Base-by-base conservation (phyloP, 2,888 invertebrate genomes). In the Spilosoma lubricipeda region DNA sequence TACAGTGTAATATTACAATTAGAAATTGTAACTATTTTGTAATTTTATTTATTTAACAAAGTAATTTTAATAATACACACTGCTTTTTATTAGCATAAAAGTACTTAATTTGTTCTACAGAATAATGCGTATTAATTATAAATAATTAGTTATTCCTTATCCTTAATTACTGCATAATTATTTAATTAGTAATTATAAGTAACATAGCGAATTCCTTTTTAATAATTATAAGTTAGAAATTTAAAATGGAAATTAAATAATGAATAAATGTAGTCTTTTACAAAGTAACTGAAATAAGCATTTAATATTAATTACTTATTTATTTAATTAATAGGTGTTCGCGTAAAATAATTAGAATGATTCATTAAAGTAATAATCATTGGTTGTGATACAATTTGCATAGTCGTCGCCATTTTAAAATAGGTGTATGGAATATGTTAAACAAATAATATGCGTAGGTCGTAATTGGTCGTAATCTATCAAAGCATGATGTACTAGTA, bases 401-500 rank as follows among this genome's bases (percentile, higher is more conserved):
- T 79, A 80, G 67, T n/a, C 68, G 84, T 79, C 81, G 83, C 81
- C 82, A 76, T 70, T 56, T 36, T 45, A 15, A 48, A 56, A 63
- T 23, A 70, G 52, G 65, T 72, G 68, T 76, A 74, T 64, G 73
- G 67, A 73, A 63, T 77, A 70, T 82, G 70, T 52, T 67, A 70
- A 70, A 74, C 71, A 75, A 84, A 76, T 79, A 59, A 63, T 71
- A 68, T 71, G n/a, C 20, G 71, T 52, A 68, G 65, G 52, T 67
- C 64, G 15, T 83, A 85, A 84, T 84, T 75, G 72, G 59, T 18
- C 23, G 11, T 67, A 85, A n/a, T 85, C 75, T n/a, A 84, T 85
- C 85, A 80, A 70, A 70, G 11, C 23, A 56, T 70, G 70, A 63
- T 65, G 79, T 82, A 79, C 80, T 80, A 68, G 20, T 78, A 70